A percentile compares a stretch with the other conserved stretches of the same genome.
phyloP scores from a whole-genome alignment of 2,888 invertebrate genomes.

The Brachylomia viminalis region DNA sequence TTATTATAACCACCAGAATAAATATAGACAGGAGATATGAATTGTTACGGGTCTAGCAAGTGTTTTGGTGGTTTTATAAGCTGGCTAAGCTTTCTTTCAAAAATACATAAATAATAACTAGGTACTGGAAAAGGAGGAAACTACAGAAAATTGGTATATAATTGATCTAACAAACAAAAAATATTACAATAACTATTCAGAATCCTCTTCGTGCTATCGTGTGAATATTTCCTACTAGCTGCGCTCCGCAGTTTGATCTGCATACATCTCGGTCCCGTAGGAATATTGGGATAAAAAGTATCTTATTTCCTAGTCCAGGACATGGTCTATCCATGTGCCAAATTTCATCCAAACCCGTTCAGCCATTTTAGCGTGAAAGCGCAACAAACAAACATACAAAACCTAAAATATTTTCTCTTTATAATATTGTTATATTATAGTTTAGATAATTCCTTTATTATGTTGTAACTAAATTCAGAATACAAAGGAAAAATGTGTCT shows the following conservation, averaged over 20 bases:
- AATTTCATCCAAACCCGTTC: too few relatives aligned
- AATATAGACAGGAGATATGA: background rate
- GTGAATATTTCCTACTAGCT: slow-evolving; percentile 15
- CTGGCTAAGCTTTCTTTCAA: background rate
- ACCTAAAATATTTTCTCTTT: too few relatives aligned
- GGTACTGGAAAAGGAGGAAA: background rate
- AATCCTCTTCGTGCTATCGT: background rate
- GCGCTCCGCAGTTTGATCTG: too few relatives aligned
- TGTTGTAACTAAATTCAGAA: background rate
- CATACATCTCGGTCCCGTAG: too few relatives aligned
- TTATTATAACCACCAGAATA: too few relatives aligned
- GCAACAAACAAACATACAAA: too few relatives aligned
- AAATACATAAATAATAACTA: background rate
- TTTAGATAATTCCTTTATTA: slow-evolving; percentile 23
- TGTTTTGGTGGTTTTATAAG: too few relatives aligned
- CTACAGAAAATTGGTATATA: background rate
- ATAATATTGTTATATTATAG: too few relatives aligned
- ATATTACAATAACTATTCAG: background rate
- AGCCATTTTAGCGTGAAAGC: too few relatives aligned
- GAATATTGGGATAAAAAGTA: too few relatives aligned
- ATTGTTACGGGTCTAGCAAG: background rate
- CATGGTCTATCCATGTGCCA: too few relatives aligned
- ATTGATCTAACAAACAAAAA: background rate
- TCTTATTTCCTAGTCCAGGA: too few relatives aligned
- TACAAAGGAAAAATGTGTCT: slow-evolving; percentile 17